Base-by-base conservation (phyloP, 1,140 invertebrate species). In the Acromyrmex charruanus region DNA sequence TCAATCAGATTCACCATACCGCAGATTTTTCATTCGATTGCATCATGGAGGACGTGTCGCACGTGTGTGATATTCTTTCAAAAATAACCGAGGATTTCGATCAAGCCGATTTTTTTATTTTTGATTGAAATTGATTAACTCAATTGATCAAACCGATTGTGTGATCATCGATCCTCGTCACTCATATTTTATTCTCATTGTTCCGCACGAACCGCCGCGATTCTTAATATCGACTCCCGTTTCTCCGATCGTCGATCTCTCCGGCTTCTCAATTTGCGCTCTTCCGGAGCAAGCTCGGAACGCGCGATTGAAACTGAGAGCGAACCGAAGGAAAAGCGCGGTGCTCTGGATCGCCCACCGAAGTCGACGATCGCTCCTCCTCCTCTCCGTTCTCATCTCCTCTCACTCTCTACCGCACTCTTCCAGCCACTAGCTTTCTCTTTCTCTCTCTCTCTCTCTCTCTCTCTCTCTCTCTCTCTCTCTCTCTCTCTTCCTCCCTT, bases 271-370 rank as follows among this genome's bases (percentile, higher is more conserved):
- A 31, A 3, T 44, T 44, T 14, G 51, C 77, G 85, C 82, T 85
- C 81, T 63, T 51, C 39, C 31, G 74, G 68, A 85, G 85, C 72
- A 53, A 82, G 88, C 77, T 82, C 63, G 63, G 90, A 88, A 85
- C 77, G 91, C 92, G 89, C 92, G 88, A 88, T 88, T 82, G 89
- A 89, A 89, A 93, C 92, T 92, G 92, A 92, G 86, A 75, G 66
- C 69, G 82, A 31, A 25, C 44, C 69, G 77, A 81, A 80, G 65
- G 77, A 65, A 44, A 77, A 75, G 65, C 82, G 28, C 66, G 49
- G 85, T 65, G 59, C 74, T 86, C 87, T 28, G 68, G 49, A 75
- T 75, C 81, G 82, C 69, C 77, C 82, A 80, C 85, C 86, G 68
- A 91, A 85, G 88, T 75, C 87, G 87, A 85, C 85, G 85, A 87